A percentile compares a stretch with the other conserved stretches of the same genome.
phyloP scores from a whole-genome alignment of 2,888 invertebrate genomes.

The Tenthredo scrophulariae region DNA sequence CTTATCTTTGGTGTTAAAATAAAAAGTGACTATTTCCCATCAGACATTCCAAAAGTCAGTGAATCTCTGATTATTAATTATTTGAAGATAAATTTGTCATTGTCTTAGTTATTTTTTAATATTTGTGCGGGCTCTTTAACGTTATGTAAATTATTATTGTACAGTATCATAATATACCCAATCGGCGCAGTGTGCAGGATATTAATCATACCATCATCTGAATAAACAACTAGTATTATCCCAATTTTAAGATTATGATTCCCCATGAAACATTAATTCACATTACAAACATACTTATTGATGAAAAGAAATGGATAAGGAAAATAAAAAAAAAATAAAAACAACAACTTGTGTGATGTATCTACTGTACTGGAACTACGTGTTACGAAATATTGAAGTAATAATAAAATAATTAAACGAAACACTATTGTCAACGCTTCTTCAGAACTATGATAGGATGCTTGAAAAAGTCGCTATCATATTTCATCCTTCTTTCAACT shows the following conservation, averaged over 20 bases:
- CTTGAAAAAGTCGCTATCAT: neutral
- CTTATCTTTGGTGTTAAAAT: neutral
- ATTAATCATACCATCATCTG: constrained; percentile 54
- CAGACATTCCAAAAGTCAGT: constrained; percentile 59
- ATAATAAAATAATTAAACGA: constrained; percentile 70
- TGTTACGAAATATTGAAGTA: constrained; percentile 71
- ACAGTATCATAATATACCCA: constrained; percentile 62
- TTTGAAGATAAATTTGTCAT: neutral
- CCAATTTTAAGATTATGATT: constrained; percentile 67
- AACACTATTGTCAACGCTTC: neutral
- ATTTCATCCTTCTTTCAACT: neutral
- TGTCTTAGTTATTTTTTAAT: neutral
- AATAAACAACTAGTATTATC: constrained; percentile 64
- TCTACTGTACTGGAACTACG: constrained; percentile 67
- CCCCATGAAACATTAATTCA: constrained; percentile 68
- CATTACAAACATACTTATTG: constrained; percentile 70
- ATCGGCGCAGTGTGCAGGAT: constrained; percentile 59
- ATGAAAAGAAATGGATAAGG: constrained; percentile 65
- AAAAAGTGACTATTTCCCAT: constrained; percentile 5
- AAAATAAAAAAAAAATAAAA: neutral
- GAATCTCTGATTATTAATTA: constrained; percentile 7
- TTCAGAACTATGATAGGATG: neutral
- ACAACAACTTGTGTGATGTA: constrained; percentile 73
- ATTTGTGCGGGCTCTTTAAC: constrained; percentile 29
- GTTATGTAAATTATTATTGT: constrained; percentile 69